Evolutionary conservation across 2,888 invertebrate genomes (phyloP).

Genomic region (Itoplectis maculator): DNA sequence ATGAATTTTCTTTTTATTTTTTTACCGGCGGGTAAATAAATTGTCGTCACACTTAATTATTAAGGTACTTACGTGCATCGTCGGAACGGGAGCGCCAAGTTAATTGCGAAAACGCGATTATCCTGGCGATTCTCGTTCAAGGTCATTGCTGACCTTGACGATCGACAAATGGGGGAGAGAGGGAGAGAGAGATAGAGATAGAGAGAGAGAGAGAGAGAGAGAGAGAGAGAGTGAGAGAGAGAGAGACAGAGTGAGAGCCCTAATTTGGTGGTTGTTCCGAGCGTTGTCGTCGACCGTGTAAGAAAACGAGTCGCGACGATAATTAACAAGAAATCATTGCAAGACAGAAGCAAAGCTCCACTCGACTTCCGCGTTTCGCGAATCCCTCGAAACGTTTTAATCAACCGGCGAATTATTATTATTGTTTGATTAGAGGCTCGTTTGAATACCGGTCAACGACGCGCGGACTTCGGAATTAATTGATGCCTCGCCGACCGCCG

Average conservation of each 20-base stretch:
- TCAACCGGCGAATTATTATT: conserved; percentile 3
- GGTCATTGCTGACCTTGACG: conserved; percentile 58
- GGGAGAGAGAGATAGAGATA: too few relatives aligned
- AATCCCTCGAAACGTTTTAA: background rate
- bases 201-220: too few relatives aligned
- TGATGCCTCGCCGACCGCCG: conserved; percentile 24
- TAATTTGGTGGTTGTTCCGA: conserved; percentile 38
- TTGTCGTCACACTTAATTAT: conserved; percentile 59
- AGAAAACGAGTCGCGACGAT: conserved; percentile 21
- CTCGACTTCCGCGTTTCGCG: conserved; percentile 4
- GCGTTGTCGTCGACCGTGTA: conserved; percentile 32
- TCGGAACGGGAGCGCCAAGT: conserved; percentile 66
- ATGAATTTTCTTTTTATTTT: conserved; percentile 54
- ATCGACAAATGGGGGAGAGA: conserved; percentile 47
- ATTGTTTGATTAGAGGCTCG: background rate
- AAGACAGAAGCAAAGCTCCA: conserved; percentile 24
- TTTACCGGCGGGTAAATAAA: conserved; percentile 52
- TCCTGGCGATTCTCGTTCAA: conserved; percentile 63
- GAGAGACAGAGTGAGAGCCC: conserved; percentile 34
- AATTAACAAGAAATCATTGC: conserved; percentile 7
- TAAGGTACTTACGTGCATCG: conserved; percentile 70
- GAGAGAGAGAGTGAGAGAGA: too few relatives aligned
- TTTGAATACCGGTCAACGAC: conserved; percentile 23
- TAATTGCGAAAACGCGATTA: conserved; percentile 62
- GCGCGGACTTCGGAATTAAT: conserved; percentile 18